phyloP scores from a whole-genome alignment of 2,113 vertebrate genomes.

The Piaya cayana region DNA sequence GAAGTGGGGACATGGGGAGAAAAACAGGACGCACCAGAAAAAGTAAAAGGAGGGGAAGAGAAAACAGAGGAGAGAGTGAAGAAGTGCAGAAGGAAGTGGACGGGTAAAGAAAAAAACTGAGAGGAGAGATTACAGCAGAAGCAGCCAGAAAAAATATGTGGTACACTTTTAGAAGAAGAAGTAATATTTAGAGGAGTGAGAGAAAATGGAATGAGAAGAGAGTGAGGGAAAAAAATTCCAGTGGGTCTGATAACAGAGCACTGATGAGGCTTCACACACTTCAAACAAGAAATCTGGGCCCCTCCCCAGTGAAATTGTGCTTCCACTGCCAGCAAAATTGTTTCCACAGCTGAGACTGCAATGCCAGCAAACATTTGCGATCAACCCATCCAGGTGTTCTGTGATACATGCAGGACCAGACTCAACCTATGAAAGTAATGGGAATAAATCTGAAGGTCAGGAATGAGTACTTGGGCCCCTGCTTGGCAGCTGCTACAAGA shows the following conservation, averaged over 20 bases:
- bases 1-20: not conserved
- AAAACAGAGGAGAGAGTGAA: not conserved
- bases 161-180: not conserved
- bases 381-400: slow-evolving; percentile 46
- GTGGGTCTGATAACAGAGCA: not conserved
- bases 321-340: slow-evolving; percentile 57
- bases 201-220: not conserved
- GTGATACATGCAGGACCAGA: slow-evolving; percentile 56
- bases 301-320: not conserved
- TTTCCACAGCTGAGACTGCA: slow-evolving; percentile 51
- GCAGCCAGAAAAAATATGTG: not conserved
- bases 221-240: not conserved
- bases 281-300: not conserved
- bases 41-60: not conserved
- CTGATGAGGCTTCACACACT: slow-evolving; percentile 13
- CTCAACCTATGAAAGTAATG: not conserved
- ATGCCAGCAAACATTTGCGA: not conserved
- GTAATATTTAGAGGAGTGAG: not conserved
- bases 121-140: not conserved
- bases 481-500: not conserved
- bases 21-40: not conserved
- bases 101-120: not conserved
- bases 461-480: slow-evolving; percentile 43
- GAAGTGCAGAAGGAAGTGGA: not conserved
- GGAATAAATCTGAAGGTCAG: slow-evolving; percentile 53